Base-by-base conservation (phyloP, 1,140 invertebrate genomes). In the Solen grandis region DNA sequence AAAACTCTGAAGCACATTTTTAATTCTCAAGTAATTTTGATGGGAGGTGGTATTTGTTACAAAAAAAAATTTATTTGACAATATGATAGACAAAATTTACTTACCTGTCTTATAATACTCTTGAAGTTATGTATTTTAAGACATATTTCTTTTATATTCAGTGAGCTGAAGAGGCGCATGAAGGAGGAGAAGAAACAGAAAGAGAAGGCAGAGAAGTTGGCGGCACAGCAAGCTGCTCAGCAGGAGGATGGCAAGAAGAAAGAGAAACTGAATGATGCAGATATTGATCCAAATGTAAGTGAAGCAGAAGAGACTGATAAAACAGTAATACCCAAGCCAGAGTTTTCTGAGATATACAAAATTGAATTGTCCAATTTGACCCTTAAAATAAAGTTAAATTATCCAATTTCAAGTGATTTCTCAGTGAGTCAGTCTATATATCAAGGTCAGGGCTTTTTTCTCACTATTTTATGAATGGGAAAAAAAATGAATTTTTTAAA, bases 171-270 rank as follows among this genome's bases (percentile, higher is more conserved):
- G 93, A 94, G 97, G 55, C 94, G 96, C 36, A 87, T 96, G 57
- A 99, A 99, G 93, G 95, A 96, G 22, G 96, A 98, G 91, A 96
- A 98, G 89, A 99, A 99, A 90, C 95, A 95, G 10, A 96, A 98
- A 90, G 97, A 98, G 89, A 99, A 99, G 90, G 94, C 95, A n/a
- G 96, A 97, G 90, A 98, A 98, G 88, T 94, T 94, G 36, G 87
- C 87, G 54, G 92, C 92, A 4, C 93, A 75, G 92, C 89, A 35
- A 69, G 88, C 69, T 88, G 87, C 88, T 46, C 89, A 93, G 68
- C 79, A 89, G 22, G 73, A 88, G 89, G 50, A 33, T 31, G 54
- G 82, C 14, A 82, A 85, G 63, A 84, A 85, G 69, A 52, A 75
- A 38, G 77, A 85, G 59, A 69, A 78, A 54, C 46, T 31, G 0